Evolutionary conservation across 1,140 invertebrate genomes (phyloP).

Genomic region (Dermatophagoides farinae): DNA sequence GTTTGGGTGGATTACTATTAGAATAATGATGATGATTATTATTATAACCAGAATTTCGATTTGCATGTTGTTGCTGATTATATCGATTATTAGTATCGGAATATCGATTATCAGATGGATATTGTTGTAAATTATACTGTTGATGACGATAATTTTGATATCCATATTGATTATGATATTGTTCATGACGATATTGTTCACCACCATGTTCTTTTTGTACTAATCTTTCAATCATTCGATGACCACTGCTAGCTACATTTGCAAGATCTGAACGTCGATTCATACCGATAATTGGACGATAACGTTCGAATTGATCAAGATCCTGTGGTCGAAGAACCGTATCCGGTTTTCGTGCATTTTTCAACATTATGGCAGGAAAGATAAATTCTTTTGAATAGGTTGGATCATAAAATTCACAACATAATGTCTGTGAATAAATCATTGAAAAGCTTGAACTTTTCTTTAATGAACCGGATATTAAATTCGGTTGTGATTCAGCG

Average conservation of each 20-base stretch:
- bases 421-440: constrained; percentile 27
- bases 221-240: neutral
- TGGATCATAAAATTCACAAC: constrained; percentile 58
- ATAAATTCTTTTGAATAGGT: constrained; percentile 48
- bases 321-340: constrained; percentile 58
- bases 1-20: neutral
- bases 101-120: neutral
- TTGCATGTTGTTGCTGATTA: neutral
- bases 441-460: constrained; percentile 7
- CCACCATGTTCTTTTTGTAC: neutral
- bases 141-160: constrained; percentile 4
- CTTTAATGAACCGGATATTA: constrained; percentile 11
- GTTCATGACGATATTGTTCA: neutral
- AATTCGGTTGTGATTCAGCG: neutral
- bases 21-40: neutral
- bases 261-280: neutral
- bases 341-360: constrained; percentile 40
- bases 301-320: constrained; percentile 34
- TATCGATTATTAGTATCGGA: neutral
- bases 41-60: neutral
- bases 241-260: neutral
- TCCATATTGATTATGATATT: constrained; percentile 5
- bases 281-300: constrained; percentile 10
- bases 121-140: neutral
- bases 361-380: constrained; percentile 50